Percentiles rank a stretch among this genome's conserved stretches.
These are phyloP conservation scores for Otolemur crassicaudatus DNA, from an alignment of 2,797 vertebrate species.

Conservation along the genomic window DNA sequence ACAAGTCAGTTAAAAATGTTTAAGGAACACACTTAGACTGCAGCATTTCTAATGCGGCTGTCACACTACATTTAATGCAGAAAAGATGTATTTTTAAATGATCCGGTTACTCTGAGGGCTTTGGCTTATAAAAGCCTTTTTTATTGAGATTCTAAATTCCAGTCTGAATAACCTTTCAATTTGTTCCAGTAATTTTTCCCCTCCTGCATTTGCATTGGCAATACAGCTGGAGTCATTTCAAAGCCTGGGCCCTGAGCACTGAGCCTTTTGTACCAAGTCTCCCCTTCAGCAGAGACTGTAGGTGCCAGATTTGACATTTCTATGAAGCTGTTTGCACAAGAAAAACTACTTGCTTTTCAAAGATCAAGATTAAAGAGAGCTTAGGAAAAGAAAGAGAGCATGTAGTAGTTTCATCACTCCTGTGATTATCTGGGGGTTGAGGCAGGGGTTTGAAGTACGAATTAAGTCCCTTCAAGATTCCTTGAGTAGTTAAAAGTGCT, in stretches of 20 bases:
- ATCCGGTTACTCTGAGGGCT: constrained; percentile 82
- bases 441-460: constrained; percentile 44
- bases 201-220: constrained; percentile 83
- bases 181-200: constrained; percentile 83
- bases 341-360: constrained; percentile 79
- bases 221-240: constrained; percentile 80
- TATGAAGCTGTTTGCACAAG: constrained; percentile 81
- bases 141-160: constrained; percentile 85
- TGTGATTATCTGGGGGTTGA: constrained; percentile 68
- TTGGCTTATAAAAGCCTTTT: constrained; percentile 84
- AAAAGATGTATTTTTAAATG: constrained; percentile 85
- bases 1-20: constrained; percentile 76
- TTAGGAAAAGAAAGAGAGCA: constrained; percentile 71
- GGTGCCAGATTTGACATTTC: constrained; percentile 80
- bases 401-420: constrained; percentile 61
- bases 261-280: constrained; percentile 74
- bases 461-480: constrained; percentile 60
- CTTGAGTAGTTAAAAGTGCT: constrained; percentile 48
- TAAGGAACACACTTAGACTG: constrained; percentile 73
- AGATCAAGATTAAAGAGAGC: constrained; percentile 76
- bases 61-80: constrained; percentile 84
- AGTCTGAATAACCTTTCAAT: constrained; percentile 85
- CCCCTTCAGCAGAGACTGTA: constrained; percentile 61
- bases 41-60: constrained; percentile 82
- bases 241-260: constrained; percentile 76